A percentile compares a stretch with the other conserved stretches of the same genome.
Conservation (phyloP, 2,113 vertebrate genomes). For the Mus spicilegus region DNA sequence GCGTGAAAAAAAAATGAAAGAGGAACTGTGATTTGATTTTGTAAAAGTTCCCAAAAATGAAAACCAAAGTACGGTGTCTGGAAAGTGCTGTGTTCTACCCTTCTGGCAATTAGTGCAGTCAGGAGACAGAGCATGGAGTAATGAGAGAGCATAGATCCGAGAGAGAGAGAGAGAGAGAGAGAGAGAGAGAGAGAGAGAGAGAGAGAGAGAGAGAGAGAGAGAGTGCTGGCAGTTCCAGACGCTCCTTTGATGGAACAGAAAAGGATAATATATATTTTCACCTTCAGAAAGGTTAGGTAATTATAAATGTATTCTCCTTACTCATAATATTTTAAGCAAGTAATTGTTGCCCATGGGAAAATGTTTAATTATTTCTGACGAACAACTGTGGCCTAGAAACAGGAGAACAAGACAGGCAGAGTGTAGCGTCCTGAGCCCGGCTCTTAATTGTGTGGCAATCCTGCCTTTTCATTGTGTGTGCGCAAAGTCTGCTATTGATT, state of each 20-base stretch:
- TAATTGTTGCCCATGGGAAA: constrained; percentile 90
- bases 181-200: not conserved
- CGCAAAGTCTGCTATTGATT: constrained; percentile 84
- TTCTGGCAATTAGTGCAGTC: constrained; percentile 31
- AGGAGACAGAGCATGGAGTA: not conserved
- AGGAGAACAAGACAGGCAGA: constrained; percentile 84
- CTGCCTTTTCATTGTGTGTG: constrained; percentile 84
- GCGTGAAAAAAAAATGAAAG: constrained; percentile 60
- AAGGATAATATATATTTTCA: constrained; percentile 87
- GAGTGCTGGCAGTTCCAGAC: not conserved
- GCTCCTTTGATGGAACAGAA: constrained; percentile 80
- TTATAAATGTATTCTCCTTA: constrained; percentile 88
- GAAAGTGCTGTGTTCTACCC: not conserved
- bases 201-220: not conserved
- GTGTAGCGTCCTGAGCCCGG: constrained; percentile 79
- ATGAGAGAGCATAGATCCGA: not conserved
- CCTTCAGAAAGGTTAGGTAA: constrained; percentile 87
- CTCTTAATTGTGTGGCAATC: constrained; percentile 87
- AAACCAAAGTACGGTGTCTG: not conserved
- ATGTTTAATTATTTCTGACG: constrained; percentile 90
- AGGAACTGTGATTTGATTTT: not conserved
- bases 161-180: too few species aligned
- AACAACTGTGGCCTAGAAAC: constrained; percentile 85
- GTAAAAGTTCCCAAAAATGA: not conserved
- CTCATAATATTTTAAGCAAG: constrained; percentile 88